These are phyloP conservation scores for Acanthisitta chloris DNA, from an alignment of 2,113 vertebrate genomes.

Conservation along the genomic window DNA sequence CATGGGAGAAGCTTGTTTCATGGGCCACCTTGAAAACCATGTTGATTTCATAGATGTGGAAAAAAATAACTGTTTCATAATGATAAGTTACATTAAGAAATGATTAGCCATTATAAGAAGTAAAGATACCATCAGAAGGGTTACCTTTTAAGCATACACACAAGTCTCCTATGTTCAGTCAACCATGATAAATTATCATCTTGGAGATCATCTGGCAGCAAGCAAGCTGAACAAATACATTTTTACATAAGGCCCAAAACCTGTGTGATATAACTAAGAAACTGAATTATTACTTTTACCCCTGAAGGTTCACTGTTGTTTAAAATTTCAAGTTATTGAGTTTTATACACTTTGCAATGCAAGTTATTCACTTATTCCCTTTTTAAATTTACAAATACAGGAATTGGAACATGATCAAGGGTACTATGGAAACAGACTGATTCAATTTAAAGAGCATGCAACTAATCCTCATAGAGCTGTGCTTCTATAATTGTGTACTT, in stretches of 20 bases:
- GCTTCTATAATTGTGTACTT: neutral
- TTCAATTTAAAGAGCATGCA: constrained; percentile 10
- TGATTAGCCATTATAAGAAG: neutral
- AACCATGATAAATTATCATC: neutral
- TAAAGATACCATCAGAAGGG: neutral
- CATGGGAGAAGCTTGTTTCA: neutral
- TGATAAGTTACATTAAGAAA: neutral
- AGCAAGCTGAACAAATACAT: neutral
- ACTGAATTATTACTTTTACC: neutral
- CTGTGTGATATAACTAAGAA: neutral
- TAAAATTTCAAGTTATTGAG: neutral
- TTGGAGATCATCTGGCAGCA: neutral
- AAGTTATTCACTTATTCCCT: constrained; percentile 15
- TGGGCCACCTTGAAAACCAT: neutral
- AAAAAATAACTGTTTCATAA: neutral
- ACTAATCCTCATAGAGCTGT: neutral
- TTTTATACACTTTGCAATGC: neutral
- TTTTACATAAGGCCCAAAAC: neutral
- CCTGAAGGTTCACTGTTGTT: neutral
- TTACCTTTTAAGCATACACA: neutral
- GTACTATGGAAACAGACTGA: constrained; percentile 6
- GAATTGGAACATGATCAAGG: neutral
- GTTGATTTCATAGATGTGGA: neutral
- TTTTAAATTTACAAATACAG: constrained; percentile 7
- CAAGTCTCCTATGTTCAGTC: neutral